Evolutionary conservation across 2,888 invertebrate genomes (phyloP), one percentile per base, ranked within the genome.

Genomic region (Mantis religiosa): DNA sequence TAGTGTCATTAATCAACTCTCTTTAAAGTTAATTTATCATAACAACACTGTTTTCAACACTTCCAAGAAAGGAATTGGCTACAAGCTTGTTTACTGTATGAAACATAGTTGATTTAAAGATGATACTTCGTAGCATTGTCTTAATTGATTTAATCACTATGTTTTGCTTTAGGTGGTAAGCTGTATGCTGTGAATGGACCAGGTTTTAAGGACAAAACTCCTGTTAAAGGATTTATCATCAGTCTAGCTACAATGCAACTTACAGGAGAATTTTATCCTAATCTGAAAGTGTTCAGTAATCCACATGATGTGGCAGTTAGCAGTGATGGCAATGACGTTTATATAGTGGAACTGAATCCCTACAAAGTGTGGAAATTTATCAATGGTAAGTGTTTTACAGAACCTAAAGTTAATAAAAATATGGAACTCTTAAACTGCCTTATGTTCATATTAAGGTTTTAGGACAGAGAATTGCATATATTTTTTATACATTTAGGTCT

Each of bases 271-370:
- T 97, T 97, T 92, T 95, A 94, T 0, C 95, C 96, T 1, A 92
- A 91, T 9, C 92, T 92, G 14, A 94, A 94, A 15, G 93, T 94
- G 89, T 94, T 97, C 92, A 92, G 94, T 89, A 95, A 95, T 92
- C 98, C 98, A 0, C 98, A 98, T 93, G 97, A 97, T 92, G 93
- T 98, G 4, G 96, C 96, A n/a, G 96, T 96, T 0, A 94, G 95
- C 0, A 92, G 93, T 0, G 96, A 97, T 93, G 97, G 96, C 34
- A 93, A 93, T 85, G 92, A 94, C 88, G 94, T 98, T 14, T 98
- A 96, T 92, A 96, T 98, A 0, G 97, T 97, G 0, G 98, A 98
- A 92, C 93, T 98, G 28, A 94, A 95, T 91, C 96, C 96, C 0
- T 95, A 94, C 91, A 94, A 94, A 90, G 95, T 96, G 84, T 95